These are phyloP conservation scores for Ovis canadensis DNA, from an alignment of 2,113 vertebrate species.

Conservation along the genomic window DNA sequence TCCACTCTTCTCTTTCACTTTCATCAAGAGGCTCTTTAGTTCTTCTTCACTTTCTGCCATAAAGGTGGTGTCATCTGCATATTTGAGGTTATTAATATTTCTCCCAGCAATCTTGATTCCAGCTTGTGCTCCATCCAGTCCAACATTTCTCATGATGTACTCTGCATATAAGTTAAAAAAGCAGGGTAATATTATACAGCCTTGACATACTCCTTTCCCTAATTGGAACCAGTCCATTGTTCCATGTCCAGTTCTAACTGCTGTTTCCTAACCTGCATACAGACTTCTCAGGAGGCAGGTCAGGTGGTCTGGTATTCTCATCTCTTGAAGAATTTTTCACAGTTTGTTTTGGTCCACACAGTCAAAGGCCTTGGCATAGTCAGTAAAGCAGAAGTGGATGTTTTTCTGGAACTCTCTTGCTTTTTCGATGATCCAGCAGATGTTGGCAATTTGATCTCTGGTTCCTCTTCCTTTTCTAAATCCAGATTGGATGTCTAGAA, in stretches of 20 bases:
- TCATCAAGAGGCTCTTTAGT: not conserved
- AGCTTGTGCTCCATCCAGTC: not conserved
- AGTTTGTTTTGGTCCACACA: not conserved
- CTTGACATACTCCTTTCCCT: not conserved
- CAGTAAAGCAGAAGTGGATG: accelerated
- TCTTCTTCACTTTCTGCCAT: not conserved
- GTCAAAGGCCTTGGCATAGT: not conserved
- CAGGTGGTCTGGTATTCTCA: not conserved
- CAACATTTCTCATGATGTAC: not conserved
- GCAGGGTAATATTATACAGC: not conserved
- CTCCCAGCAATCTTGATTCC: too few species aligned
- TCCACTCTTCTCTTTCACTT: not conserved
- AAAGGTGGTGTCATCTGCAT: not conserved
- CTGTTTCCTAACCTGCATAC: not conserved
- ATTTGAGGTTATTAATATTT: not conserved
- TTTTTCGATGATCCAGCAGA: accelerated
- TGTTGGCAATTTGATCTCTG: not conserved
- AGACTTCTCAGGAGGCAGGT: not conserved
- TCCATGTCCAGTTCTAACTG: not conserved
- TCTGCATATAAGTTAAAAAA: not conserved
- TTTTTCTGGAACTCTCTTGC: not conserved
- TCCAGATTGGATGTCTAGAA: not conserved
- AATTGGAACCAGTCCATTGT: not conserved
- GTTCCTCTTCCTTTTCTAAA: not conserved
- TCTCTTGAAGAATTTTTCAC: not conserved